Base-by-base conservation (phyloP, 2,113 vertebrate species). In the Gymnocephalus cernua region DNA sequence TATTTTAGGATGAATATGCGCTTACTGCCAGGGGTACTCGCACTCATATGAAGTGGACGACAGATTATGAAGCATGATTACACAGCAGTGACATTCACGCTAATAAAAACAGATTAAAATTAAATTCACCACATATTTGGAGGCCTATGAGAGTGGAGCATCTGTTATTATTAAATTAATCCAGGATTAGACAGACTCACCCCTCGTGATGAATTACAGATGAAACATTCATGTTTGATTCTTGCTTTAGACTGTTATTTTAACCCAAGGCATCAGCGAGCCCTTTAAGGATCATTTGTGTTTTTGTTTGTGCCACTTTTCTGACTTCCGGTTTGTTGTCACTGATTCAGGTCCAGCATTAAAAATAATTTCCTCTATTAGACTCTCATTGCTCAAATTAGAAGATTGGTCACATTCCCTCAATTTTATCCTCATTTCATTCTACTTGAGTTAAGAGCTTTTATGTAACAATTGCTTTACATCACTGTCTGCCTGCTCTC, bases 61-160 rank as follows among this genome's bases (percentile, higher is more conserved):
- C 81, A 82, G 88, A 90, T 91, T 84, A 86, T 82, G 80, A 86
- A 82, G 85, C 77, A 70, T 78, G 88, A 85, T 88, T 84, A 84
- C 86, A 53, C 83, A 87, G 67, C 66, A 6, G 41, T 87, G 80
- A 80, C 84, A 81, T 88, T 90, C 72, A 83, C 13, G 35, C 85
- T 73, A 69, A 86, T 87, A 86, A 83, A 81, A 87, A 82, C 41
- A 82, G 76, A 81, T 86, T 84, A 76, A 83, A 84, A 74, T 77
- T 63, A 77, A 81, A 82, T 66, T 80, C 67, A 58, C 29, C 19
- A 38, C 65, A 47, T 65, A 70, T 86, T 82, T 80, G 48, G 53
- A 80, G 25, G 59, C 83, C 45, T 72, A 12, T 1, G 25, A 81
- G 86, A 87, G 73, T 0, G 56, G 51, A 82, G 66, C 67, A 75